Percentiles rank a stretch among this genome's conserved stretches.
Evolutionary conservation across 2,888 invertebrate species (phyloP).

Genomic region (Lepetodrilus schrolli): DNA sequence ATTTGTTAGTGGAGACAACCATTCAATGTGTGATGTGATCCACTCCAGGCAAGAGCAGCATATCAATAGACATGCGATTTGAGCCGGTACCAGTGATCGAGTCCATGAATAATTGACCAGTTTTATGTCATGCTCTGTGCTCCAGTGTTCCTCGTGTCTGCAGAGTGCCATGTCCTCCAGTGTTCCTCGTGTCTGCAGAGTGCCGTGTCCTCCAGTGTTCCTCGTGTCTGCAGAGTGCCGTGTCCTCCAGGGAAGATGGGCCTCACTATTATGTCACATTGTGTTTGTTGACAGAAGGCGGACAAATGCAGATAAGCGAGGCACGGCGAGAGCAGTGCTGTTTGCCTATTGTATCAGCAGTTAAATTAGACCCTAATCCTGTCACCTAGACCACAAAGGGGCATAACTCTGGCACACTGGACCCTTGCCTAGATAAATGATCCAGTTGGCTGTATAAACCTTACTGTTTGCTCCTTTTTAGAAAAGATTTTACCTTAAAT

Average conservation of each 20-base stretch:
- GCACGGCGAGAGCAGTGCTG: background rate
- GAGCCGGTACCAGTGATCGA: no score
- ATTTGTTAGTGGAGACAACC: no score
- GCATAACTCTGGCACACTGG: constrained; percentile 14
- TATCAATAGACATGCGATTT: background rate
- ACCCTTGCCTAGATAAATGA: constrained; percentile 22
- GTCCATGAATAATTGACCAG: constrained; percentile 22
- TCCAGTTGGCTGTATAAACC: constrained; percentile 5
- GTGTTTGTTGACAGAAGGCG: constrained; percentile 2
- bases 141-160: no score
- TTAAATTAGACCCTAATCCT: constrained; percentile 34
- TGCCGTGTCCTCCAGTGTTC: constrained; percentile 6
- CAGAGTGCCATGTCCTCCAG: no score
- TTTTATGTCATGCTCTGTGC: no score
- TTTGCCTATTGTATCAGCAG: constrained; percentile 29
- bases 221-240: background rate
- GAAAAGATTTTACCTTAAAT: constrained; percentile 19
- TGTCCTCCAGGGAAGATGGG: background rate
- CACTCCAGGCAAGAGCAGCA: constrained; percentile 16
- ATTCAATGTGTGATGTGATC: no score
- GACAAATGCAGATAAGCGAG: background rate
- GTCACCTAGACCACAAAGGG: constrained; percentile 23
- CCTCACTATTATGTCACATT: constrained; percentile 20
- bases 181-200: no score
- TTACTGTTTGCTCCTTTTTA: constrained; percentile 7